Evolutionary conservation across 2,797 vertebrate genomes (phyloP).

Genomic region (Chelidonichthys spinosus): DNA sequence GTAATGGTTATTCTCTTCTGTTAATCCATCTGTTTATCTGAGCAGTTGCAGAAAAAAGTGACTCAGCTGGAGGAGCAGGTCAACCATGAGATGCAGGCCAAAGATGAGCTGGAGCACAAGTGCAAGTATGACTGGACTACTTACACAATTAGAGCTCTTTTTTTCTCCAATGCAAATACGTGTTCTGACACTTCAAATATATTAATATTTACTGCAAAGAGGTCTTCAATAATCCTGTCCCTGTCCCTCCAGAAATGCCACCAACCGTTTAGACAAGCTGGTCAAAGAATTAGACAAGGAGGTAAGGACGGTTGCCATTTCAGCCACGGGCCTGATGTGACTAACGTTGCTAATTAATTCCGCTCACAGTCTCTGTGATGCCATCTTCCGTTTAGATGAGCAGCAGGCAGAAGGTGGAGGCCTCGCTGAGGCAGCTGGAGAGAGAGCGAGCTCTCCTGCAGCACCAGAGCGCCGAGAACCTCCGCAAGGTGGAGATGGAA

Average conservation of each 20-base stretch:
- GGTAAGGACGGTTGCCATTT: constrained; percentile 75
- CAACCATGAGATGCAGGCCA: constrained; percentile 92
- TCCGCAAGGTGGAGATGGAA: constrained; percentile 93
- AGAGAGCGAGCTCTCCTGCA: constrained; percentile 94
- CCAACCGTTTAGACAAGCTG: constrained; percentile 92
- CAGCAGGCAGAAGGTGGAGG: constrained; percentile 90
- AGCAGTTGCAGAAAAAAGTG: constrained; percentile 90
- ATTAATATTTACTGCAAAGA: background rate
- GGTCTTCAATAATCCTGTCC: constrained; percentile 3
- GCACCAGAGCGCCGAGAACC: constrained; percentile 92
- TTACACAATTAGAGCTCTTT: background rate
- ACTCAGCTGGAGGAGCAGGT: constrained; percentile 90
- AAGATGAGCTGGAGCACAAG: constrained; percentile 95
- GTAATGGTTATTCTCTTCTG: background rate
- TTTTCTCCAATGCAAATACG: background rate
- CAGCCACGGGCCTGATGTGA: background rate
- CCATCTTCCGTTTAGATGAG: constrained; percentile 84
- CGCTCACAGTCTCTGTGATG: background rate
- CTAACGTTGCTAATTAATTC: background rate
- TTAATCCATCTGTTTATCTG: constrained; percentile 54
- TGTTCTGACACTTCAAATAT: background rate
- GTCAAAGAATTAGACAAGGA: constrained; percentile 96
- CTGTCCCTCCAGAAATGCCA: constrained; percentile 85
- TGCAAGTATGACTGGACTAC: constrained; percentile 86
- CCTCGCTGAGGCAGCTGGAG: constrained; percentile 91